These are phyloP conservation scores for Dendroctonus valens DNA, from an alignment of 1,140 invertebrate species.

Conservation along the genomic window DNA sequence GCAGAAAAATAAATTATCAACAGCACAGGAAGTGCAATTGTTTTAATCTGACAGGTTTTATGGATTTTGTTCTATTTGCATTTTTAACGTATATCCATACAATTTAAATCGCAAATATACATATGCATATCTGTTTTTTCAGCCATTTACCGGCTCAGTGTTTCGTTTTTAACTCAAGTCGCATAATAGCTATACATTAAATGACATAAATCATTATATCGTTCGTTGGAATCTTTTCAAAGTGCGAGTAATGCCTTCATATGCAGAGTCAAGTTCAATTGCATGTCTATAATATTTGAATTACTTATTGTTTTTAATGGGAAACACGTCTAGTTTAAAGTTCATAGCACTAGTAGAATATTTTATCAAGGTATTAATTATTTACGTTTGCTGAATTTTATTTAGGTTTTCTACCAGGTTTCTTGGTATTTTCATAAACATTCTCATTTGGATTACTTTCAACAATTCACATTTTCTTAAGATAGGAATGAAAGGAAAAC, in stretches of 20 bases:
- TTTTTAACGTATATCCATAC: background rate
- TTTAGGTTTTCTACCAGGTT: no score
- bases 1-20: background rate
- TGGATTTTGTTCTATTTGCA: slow-evolving; percentile 1
- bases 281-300: background rate
- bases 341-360: no score
- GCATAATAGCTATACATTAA: slow-evolving; percentile 6
- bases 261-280: background rate
- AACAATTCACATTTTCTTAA: no score
- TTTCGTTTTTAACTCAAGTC: background rate
- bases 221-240: background rate
- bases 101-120: background rate
- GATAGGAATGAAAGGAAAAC: no score
- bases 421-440: no score
- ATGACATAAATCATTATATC: slow-evolving; percentile 8
- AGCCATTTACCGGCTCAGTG: background rate
- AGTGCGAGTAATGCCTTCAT: background rate
- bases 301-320: background rate
- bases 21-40: background rate
- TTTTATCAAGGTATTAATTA: no score
- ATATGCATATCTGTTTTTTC: slow-evolving; percentile 6
- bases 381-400: no score
- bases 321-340: no score
- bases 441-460: no score
- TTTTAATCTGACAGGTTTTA: slow-evolving; percentile 9